phyloP scores from a whole-genome alignment of 2,113 vertebrate species.

The Manacus vitellinus region DNA sequence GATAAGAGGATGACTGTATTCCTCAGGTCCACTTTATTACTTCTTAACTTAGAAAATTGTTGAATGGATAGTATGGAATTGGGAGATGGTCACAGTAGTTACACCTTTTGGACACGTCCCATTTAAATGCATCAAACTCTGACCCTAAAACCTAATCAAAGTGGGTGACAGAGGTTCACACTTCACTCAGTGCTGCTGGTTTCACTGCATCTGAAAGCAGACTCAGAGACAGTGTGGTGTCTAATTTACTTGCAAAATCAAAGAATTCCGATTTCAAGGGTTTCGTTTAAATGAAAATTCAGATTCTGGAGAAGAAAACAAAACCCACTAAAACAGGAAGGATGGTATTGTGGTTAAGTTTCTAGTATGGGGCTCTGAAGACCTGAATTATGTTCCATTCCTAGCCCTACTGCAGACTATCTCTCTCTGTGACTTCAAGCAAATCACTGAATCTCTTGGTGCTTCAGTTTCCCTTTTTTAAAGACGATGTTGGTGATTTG shows the following conservation, averaged over 20 bases:
- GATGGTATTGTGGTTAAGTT: conserved; percentile 55
- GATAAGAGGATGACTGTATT: background rate
- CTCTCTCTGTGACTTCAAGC: background rate
- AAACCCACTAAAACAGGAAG: conserved; percentile 70
- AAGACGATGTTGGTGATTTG: background rate
- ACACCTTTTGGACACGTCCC: background rate
- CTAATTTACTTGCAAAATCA: conserved; percentile 63
- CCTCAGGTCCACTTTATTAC: background rate
- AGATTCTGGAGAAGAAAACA: conserved; percentile 70
- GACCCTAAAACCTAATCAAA: conserved; percentile 1
- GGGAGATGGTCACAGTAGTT: background rate
- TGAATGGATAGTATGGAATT: background rate
- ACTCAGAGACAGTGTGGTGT: conserved; percentile 21
- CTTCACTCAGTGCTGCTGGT: conserved; percentile 17
- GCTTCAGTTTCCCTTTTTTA: conserved; percentile 16
- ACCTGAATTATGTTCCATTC: conserved; percentile 21
- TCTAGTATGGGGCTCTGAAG: conserved; percentile 3
- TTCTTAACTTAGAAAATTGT: background rate
- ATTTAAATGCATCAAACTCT: background rate
- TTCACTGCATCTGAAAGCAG: conserved; percentile 59
- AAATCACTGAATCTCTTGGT: conserved; percentile 20
- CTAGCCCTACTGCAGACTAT: background rate
- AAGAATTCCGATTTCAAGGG: conserved; percentile 57
- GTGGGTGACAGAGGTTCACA: background rate
- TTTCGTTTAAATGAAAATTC: conserved; percentile 65